Base-by-base conservation (phyloP, 2,113 vertebrate genomes). In the Cacatua alba region DNA sequence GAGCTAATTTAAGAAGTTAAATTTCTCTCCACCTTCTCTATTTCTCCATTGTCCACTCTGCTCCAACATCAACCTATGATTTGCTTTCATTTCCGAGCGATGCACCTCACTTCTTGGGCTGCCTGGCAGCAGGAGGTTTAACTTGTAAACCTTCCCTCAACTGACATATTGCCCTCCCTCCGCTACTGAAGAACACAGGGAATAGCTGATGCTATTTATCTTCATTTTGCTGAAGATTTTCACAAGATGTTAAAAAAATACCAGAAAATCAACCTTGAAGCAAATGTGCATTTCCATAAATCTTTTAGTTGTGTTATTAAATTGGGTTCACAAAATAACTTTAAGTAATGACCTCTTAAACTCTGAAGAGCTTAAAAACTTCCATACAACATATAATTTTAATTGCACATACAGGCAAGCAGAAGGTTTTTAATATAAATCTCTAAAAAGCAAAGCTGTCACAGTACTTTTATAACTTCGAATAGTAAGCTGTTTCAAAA, bases 91-190 rank as follows among this genome's bases (percentile, higher is more conserved):
- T 96, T 93, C 70, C 59, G 44, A 94, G 81, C 21, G 71, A 94
- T 92, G 87, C 39, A 95, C 53, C 89, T 82, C 70, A 86, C 55
- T 96, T 92, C 83, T 93, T 67, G 46, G 81, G 94, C 92, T 95
- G 88, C 93, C 94, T 92, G 83, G 86, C 94, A 97, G 97, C 89
- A 72, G 49, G 43, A 86, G 65, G 82, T 93, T 85, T 94, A 95
- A 92, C 70, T 88, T 90, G 59, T 41, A 94, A 95, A 75, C 67
- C 69, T 90, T 79, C 65, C 65, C 76, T 94, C 63, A 77, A 62
- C 35, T 92, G 86, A 92, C 70, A 94, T 29, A 74, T 55, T 84
- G 80, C 82, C 69, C 80, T 85, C 70, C 51, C 88, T 91, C 87
- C 93, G 85, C 65, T 77, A 72, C 49, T 80, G 62, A 39, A 86